A percentile compares a stretch with the other conserved stretches of the same genome.
These are phyloP conservation scores for Monopis laevigella DNA, from an alignment of 2,888 invertebrate species.

Conservation along the genomic window DNA sequence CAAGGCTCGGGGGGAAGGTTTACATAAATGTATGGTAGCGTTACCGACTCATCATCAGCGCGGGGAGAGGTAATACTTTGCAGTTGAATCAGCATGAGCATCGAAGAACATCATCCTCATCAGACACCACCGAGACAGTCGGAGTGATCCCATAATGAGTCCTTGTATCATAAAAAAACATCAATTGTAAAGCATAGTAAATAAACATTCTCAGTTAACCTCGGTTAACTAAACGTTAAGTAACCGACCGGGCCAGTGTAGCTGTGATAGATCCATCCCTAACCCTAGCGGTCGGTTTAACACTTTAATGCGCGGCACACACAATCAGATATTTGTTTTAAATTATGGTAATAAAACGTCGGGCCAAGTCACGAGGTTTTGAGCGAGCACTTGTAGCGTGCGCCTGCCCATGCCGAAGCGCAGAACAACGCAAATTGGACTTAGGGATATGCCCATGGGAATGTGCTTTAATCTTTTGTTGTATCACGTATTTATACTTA, in stretches of 20 bases:
- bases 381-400: conserved; percentile 39
- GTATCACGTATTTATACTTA: conserved; percentile 6
- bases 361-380: conserved; percentile 60
- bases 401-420: conserved; percentile 26
- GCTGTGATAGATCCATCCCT: conserved; percentile 40
- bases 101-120: no score
- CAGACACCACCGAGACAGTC: no score
- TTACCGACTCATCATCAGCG: no score
- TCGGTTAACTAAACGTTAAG: not conserved
- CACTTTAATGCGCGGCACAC: conserved; percentile 65
- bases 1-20: no score
- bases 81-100: no score
- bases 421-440: conserved; percentile 31
- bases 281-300: conserved; percentile 42
- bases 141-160: no score
- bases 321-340: conserved; percentile 71
- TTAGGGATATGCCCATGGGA: conserved; percentile 10
- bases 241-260: not conserved
- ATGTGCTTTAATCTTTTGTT: conserved; percentile 6
- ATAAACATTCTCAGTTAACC: not conserved
- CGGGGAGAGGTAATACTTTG: no score
- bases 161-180: no score
- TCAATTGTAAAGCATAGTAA: not conserved
- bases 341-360: conserved; percentile 71
- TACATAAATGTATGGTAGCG: no score